A percentile compares a stretch with the other conserved stretches of the same genome.
Conservation (phyloP, 1,140 invertebrate genomes). For the Bacillus rossius region DNA sequence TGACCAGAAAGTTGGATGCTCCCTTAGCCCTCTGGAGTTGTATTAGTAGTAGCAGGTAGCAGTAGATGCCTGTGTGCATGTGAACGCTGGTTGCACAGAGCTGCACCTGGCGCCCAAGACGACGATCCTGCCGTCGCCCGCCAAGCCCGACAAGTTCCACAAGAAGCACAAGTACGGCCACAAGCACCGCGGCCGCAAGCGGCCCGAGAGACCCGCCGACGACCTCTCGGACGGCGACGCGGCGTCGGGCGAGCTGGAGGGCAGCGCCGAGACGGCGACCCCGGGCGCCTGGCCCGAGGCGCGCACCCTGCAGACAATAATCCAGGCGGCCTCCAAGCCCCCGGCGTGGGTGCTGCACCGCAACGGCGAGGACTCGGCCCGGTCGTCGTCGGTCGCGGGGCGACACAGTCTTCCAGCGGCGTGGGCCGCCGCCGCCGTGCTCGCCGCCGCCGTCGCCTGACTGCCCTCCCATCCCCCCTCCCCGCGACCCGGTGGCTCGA, state of each 20-base stretch:
- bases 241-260: background rate
- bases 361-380: background rate
- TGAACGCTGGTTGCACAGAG: background rate
- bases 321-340: background rate
- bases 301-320: constrained; percentile 9
- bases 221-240: background rate
- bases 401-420: constrained; percentile 1
- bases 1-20: no score
- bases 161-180: background rate
- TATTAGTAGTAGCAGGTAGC: no score
- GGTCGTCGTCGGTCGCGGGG: background rate
- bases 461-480: background rate
- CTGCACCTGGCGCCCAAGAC: constrained; percentile 10
- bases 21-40: no score
- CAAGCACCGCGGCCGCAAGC: background rate
- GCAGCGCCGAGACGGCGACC: background rate
- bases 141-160: background rate
- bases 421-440: background rate
- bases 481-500: background rate
- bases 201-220: background rate
- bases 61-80: no score
- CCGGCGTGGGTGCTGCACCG: background rate
- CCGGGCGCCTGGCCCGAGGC: constrained; percentile 4
- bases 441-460: background rate
- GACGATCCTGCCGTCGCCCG: background rate